Percentiles rank a stretch among this genome's conserved stretches.
Evolutionary conservation across 2,888 invertebrate species (phyloP).

Genomic region (Cyaniris semiargus): DNA sequence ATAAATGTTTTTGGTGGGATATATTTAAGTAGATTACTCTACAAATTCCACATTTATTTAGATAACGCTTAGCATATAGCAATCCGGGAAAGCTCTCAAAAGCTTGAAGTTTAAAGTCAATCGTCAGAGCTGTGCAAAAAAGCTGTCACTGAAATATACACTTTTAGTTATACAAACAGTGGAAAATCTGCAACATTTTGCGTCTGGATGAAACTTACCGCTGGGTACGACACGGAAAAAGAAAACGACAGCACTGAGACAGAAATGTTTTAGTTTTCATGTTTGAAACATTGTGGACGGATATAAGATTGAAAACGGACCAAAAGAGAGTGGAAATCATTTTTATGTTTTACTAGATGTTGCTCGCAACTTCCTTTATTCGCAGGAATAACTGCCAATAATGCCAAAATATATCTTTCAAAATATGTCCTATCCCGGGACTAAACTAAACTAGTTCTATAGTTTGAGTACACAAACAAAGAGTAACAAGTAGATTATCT

Average conservation of each 20-base stretch:
- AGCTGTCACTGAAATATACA: background rate
- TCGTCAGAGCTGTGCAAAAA: background rate
- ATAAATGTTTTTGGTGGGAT: no score
- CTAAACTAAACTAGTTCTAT: no score
- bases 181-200: background rate
- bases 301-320: background rate
- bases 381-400: no score
- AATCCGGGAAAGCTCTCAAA: background rate
- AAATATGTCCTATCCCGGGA: no score
- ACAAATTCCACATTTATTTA: background rate
- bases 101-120: background rate
- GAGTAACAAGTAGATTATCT: no score
- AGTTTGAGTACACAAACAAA: no score
- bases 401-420: no score
- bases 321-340: background rate
- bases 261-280: conserved; percentile 7
- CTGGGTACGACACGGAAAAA: background rate
- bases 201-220: conserved; percentile 3
- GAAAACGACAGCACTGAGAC: background rate
- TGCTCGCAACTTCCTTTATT: no score
- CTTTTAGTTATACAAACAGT: conserved; percentile 9
- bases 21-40: no score
- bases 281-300: background rate
- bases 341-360: background rate
- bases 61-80: background rate